phyloP scores from a whole-genome alignment of 2,113 vertebrate genomes.

The Leptodactylus fuscus region DNA sequence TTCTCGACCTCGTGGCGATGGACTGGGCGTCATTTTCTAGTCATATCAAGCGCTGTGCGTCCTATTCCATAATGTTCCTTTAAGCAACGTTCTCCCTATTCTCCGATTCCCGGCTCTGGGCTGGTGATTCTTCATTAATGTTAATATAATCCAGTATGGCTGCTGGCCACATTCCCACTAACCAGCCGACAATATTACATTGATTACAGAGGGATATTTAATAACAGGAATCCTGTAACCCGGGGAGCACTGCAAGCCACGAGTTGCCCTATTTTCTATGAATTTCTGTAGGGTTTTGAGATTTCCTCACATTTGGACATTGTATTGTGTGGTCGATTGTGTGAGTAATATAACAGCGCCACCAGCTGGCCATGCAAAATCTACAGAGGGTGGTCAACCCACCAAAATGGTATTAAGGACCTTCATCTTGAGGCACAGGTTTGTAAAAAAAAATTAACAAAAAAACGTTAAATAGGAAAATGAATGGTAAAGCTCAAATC shows the following conservation, averaged over 20 bases:
- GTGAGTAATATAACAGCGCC: neutral
- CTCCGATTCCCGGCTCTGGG: neutral
- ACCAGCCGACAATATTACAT: slow-evolving; percentile 4
- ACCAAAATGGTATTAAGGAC: too few species aligned
- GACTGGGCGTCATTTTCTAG: neutral
- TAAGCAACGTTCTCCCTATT: neutral
- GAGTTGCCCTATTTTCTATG: neutral
- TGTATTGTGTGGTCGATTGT: neutral
- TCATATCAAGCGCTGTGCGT: neutral
- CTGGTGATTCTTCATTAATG: slow-evolving; percentile 16
- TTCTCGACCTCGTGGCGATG: neutral
- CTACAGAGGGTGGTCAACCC: too few species aligned
- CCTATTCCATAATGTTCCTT: neutral
- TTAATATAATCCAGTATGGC: slow-evolving; percentile 10
- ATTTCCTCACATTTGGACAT: too few species aligned
- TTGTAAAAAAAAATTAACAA: too few species aligned
- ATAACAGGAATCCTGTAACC: neutral
- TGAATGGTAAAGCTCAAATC: too few species aligned
- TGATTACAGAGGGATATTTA: slow-evolving; percentile 29
- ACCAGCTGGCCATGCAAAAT: neutral
- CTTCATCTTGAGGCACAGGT: too few species aligned
- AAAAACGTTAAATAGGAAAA: too few species aligned
- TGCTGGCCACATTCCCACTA: slow-evolving; percentile 3
- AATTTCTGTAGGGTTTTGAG: neutral
- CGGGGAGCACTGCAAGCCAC: neutral